Evolutionary conservation across 2,888 invertebrate species (phyloP).

Genomic region (Meta bourneti): DNA sequence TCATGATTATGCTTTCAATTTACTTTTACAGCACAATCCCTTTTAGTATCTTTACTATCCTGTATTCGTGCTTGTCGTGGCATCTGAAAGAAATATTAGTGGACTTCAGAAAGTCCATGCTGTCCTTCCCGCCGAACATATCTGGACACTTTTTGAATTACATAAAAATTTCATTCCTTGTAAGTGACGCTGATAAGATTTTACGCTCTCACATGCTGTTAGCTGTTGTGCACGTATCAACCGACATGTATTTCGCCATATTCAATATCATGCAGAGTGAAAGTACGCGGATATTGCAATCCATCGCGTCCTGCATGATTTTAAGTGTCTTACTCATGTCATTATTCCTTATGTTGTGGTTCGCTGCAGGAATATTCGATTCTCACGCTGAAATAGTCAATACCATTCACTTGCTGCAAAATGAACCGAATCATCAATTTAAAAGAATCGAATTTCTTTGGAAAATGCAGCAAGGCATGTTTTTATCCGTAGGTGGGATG

Average conservation of each 20-base stretch:
- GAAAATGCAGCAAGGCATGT: neutral
- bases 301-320: neutral
- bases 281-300: neutral
- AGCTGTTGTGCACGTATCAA: neutral
- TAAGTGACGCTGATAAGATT: neutral
- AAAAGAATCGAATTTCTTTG: neutral
- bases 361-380: neutral
- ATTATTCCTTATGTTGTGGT: neutral
- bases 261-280: conserved; percentile 1
- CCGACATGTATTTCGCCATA: neutral
- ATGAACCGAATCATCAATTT: neutral
- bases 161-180: neutral
- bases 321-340: neutral
- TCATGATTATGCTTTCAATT: neutral
- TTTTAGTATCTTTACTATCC: neutral
- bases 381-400: neutral
- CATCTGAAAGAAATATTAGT: neutral
- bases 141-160: neutral
- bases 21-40: neutral
- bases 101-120: neutral
- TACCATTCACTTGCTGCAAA: neutral
- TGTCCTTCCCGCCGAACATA: neutral
- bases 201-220: neutral
- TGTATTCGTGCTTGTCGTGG: neutral
- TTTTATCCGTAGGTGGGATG: conserved; percentile 2